Percentiles rank a stretch among this genome's conserved stretches.
Conservation (phyloP, 2,797 vertebrate genomes). For the Toxotes lorentzi region DNA sequence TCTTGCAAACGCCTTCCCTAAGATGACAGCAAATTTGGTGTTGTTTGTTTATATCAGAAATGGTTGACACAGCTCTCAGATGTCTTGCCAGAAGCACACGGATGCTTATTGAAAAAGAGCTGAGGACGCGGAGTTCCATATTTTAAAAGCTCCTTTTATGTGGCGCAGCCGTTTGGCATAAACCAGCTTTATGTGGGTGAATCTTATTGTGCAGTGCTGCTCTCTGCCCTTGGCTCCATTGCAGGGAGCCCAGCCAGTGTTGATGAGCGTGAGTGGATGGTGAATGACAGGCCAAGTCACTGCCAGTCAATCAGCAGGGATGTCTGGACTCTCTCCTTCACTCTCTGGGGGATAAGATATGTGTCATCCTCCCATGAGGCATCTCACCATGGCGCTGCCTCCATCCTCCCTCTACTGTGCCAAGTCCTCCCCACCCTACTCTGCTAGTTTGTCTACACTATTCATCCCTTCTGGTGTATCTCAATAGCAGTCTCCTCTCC, state of each 20-base stretch:
- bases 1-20: constrained; percentile 23
- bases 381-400: constrained; percentile 43
- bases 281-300: constrained; percentile 72
- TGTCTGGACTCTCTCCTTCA: constrained; percentile 60
- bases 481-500: constrained; percentile 1
- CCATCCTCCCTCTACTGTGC: constrained; percentile 38
- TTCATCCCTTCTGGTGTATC: constrained; percentile 30
- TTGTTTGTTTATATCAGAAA: constrained; percentile 54
- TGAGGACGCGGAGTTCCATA: constrained; percentile 19
- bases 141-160: constrained; percentile 50
- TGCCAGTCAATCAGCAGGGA: constrained; percentile 77
- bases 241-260: constrained; percentile 57
- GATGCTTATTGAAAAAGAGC: constrained; percentile 47
- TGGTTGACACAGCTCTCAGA: constrained; percentile 48
- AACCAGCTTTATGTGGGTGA: constrained; percentile 42
- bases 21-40: constrained; percentile 24
- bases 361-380: constrained; percentile 71
- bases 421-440: constrained; percentile 23
- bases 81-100: constrained; percentile 59
- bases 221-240: constrained; percentile 62
- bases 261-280: constrained; percentile 70
- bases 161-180: constrained; percentile 27
- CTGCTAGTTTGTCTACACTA: constrained; percentile 36
- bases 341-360: constrained; percentile 67
- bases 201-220: constrained; percentile 43